These are phyloP conservation scores for Panthera leo DNA, from an alignment of 2,113 vertebrate species.

Conservation along the genomic window DNA sequence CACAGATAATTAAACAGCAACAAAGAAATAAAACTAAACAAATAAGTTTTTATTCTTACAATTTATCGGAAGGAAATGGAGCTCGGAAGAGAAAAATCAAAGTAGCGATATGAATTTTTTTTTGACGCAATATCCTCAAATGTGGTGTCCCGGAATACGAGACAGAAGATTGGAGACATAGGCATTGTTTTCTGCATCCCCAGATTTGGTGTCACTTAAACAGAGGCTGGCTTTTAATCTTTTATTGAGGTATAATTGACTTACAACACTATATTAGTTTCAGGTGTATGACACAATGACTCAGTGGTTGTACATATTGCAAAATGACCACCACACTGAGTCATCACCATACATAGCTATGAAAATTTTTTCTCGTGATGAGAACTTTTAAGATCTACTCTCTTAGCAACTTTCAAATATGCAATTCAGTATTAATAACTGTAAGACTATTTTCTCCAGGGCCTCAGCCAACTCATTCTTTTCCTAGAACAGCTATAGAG, in stretches of 20 bases:
- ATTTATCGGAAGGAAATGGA: not conserved
- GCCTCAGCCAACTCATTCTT: not conserved
- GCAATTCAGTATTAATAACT: not conserved
- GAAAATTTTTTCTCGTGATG: not conserved
- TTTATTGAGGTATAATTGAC: not conserved
- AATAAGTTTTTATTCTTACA: not conserved
- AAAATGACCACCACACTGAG: not conserved
- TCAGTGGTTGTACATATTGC: not conserved
- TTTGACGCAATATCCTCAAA: not conserved
- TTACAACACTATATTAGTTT: not conserved
- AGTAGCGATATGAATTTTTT: not conserved
- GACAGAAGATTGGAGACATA: not conserved
- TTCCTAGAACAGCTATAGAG: not conserved
- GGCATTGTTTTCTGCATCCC: not conserved
- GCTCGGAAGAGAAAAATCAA: not conserved
- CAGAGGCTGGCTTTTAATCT: not conserved
- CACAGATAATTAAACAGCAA: not conserved
- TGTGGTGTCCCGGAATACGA: not conserved
- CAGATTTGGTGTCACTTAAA: not conserved
- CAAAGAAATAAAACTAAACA: not conserved
- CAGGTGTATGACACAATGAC: not conserved
- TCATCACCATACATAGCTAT: not conserved
- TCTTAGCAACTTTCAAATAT: not conserved
- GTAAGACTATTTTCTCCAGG: not conserved
- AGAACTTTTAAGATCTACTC: not conserved